phyloP scores from a whole-genome alignment of 2,888 invertebrate genomes.

The Bellardia bayeri region DNA sequence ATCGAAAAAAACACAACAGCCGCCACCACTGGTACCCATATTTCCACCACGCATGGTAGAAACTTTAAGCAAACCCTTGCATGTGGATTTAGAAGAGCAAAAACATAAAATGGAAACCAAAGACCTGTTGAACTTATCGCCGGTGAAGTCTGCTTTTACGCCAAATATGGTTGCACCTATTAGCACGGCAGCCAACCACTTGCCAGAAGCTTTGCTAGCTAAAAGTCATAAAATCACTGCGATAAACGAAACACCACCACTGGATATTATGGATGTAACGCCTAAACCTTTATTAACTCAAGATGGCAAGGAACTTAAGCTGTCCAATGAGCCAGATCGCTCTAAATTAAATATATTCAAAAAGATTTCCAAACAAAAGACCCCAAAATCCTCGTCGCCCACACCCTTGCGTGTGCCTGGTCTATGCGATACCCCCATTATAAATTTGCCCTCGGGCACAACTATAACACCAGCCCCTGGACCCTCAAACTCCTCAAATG shows the following conservation, averaged over 20 bases:
- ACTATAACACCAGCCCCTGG: slow-evolving; percentile 81
- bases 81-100: slow-evolving; percentile 40
- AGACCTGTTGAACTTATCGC: slow-evolving; percentile 33
- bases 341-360: slow-evolving; percentile 95
- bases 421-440: slow-evolving; percentile 75
- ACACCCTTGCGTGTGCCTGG: slow-evolving; percentile 50
- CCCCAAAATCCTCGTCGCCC: slow-evolving; percentile 72
- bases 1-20: slow-evolving; percentile 38
- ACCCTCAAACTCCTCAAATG: slow-evolving; percentile 9
- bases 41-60: slow-evolving; percentile 49
- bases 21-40: slow-evolving; percentile 56
- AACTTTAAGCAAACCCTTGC: slow-evolving; percentile 42
- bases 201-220: slow-evolving; percentile 7
- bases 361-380: slow-evolving; percentile 88
- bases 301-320: slow-evolving; percentile 83
- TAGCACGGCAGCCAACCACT: not conserved
- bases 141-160: slow-evolving; percentile 33
- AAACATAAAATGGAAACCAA: slow-evolving; percentile 42
- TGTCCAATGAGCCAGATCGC: slow-evolving; percentile 92
- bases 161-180: slow-evolving; percentile 6
- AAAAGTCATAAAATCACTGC: slow-evolving; percentile 47
- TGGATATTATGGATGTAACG: slow-evolving; percentile 13
- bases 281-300: not conserved
- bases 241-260: slow-evolving; percentile 40
- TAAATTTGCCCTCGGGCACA: slow-evolving; percentile 82